A percentile compares a stretch with the other conserved stretches of the same genome.
phyloP scores from a whole-genome alignment of 37 sponge, comb jelly and placozoan genomes.

The Aphrocallistes beatrix region DNA sequence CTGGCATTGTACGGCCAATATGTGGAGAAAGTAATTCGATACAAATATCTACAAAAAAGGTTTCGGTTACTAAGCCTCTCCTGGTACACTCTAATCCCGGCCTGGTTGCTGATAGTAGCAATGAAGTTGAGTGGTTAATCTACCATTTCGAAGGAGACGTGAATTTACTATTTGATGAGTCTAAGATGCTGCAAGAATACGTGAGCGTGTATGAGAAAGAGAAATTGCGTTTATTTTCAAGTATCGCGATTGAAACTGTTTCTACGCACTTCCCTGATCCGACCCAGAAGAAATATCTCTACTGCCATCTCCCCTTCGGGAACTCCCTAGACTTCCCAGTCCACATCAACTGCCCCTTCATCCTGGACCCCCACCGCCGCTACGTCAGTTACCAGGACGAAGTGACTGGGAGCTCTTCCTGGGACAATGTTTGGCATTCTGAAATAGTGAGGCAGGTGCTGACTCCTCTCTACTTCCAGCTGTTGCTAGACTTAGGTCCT shows the following conservation, averaged over 20 bases:
- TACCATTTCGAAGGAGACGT: conserved; percentile 16
- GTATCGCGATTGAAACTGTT: neutral
- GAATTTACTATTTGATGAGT: neutral
- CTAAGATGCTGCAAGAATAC: neutral
- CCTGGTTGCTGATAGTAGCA: neutral
- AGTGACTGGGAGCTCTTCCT: neutral
- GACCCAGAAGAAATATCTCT: neutral
- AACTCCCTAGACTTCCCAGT: neutral
- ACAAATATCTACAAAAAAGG: neutral
- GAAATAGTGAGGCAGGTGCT: neutral
- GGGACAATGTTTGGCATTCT: neutral
- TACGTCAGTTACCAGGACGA: conserved; percentile 7
- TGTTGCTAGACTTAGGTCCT: neutral
- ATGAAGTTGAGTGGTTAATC: neutral
- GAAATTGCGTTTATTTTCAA: neutral
- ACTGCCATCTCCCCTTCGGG: conserved; percentile 1
- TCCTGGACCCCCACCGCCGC: neutral
- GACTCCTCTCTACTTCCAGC: neutral
- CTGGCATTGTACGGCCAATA: neutral
- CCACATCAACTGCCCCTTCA: neutral
- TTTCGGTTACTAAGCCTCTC: neutral
- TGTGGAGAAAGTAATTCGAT: neutral
- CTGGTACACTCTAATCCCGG: neutral
- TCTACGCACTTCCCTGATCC: neutral
- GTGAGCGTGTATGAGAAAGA: neutral